A percentile compares a stretch with the other conserved stretches of the same genome.
Evolutionary conservation across 2,888 invertebrate species (phyloP).

Genomic region (Pseudococcus jackbeardsleyi): DNA sequence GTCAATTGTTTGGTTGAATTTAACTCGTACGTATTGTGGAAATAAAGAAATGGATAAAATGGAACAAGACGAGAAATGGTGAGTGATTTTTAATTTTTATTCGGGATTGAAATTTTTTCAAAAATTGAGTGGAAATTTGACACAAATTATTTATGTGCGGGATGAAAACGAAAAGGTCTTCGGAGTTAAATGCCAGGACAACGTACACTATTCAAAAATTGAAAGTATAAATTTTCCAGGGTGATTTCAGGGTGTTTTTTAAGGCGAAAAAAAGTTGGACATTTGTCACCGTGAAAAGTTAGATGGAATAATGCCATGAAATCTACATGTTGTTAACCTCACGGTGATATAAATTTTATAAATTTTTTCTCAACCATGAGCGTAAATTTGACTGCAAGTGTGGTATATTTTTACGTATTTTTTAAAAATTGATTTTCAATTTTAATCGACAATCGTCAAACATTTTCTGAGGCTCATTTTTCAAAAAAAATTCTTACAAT

Average conservation of each 20-base stretch:
- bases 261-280: background rate
- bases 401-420: too few species aligned
- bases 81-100: background rate
- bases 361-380: background rate
- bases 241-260: too few species aligned
- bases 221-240: background rate
- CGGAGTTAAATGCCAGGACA: too few species aligned
- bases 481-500: too few species aligned
- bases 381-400: background rate
- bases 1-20: slow-evolving; percentile 22
- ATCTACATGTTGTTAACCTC: background rate
- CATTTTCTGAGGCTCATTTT: too few species aligned
- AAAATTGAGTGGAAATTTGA: background rate
- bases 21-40: slow-evolving; percentile 41
- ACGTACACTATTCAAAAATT: background rate
- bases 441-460: too few species aligned
- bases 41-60: slow-evolving; percentile 3
- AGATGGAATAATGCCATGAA: background rate
- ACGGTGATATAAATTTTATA: background rate
- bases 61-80: slow-evolving; percentile 31
- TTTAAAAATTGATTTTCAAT: too few species aligned
- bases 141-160: too few species aligned
- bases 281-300: background rate
- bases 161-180: too few species aligned
- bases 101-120: background rate